Conservation (phyloP, 2,888 invertebrate genomes). For the Eulithis testata region DNA sequence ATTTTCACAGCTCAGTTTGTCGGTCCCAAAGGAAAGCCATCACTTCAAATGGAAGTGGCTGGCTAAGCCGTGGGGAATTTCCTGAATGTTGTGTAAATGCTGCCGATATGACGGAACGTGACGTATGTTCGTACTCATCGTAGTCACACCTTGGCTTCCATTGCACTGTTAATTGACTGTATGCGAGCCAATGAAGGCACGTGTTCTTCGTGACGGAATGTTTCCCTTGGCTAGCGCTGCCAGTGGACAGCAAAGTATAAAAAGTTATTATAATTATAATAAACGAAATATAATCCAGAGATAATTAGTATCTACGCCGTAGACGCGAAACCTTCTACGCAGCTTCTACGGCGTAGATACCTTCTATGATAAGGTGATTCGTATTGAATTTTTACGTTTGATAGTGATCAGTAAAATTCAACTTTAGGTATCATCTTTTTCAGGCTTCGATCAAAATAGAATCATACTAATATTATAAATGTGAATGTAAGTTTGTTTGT, state of each 20-base stretch:
- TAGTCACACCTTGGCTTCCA: slow-evolving; percentile 21
- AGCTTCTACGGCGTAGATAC: slow-evolving; percentile 16
- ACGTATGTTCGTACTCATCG: slow-evolving; percentile 23
- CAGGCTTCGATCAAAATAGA: slow-evolving; percentile 6
- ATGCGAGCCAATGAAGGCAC: slow-evolving; percentile 15
- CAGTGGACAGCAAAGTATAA: too few species aligned
- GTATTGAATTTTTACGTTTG: not conserved
- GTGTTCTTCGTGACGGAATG: slow-evolving; percentile 14
- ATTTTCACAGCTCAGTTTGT: not conserved
- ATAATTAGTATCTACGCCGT: not conserved
- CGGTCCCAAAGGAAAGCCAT: too few species aligned
- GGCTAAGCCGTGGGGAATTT: too few species aligned
- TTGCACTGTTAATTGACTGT: slow-evolving; percentile 13
- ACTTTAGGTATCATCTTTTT: not conserved
- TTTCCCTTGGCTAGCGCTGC: slow-evolving; percentile 2
- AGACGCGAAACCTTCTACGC: slow-evolving; percentile 16
- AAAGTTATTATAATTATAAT: not conserved
- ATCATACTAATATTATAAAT: too few species aligned
- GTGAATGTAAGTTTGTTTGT: too few species aligned
- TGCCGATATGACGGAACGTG: slow-evolving; percentile 24
- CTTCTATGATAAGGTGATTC: slow-evolving; percentile 8
- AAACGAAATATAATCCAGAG: too few species aligned
- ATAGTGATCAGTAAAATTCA: not conserved
- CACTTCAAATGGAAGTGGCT: too few species aligned
- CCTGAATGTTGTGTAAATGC: slow-evolving; percentile 9